Conservation (phyloP, 2,113 vertebrate genomes). For the zebrafish (Danio rerio) region GRCz12tu NC_133183.1:4175001-4175500, state of each 20-base stretch:
- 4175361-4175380: not conserved
- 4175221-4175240: constrained; percentile 5
- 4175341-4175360: constrained; percentile 2
- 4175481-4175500: constrained; percentile 97
- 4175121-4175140: no score
- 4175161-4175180: no score
- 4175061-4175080: no score
- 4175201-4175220: no score
- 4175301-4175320: not conserved
- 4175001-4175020: no score
- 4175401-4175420: constrained; percentile 64
- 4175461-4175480: not conserved
- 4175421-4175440: constrained; percentile 87
- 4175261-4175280: not conserved
- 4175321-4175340: constrained; percentile 5
- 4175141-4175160: no score
- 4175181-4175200: no score
- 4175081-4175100: no score
- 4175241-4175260: not conserved
- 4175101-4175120: no score
- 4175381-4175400: constrained; percentile 84
- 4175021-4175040: no score
- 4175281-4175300: not conserved
- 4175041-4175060: no score
- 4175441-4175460: constrained; percentile 77